These are phyloP conservation scores for Halictus quadricinctus DNA, from an alignment of 2,888 invertebrate species.

Conservation along the genomic window DNA sequence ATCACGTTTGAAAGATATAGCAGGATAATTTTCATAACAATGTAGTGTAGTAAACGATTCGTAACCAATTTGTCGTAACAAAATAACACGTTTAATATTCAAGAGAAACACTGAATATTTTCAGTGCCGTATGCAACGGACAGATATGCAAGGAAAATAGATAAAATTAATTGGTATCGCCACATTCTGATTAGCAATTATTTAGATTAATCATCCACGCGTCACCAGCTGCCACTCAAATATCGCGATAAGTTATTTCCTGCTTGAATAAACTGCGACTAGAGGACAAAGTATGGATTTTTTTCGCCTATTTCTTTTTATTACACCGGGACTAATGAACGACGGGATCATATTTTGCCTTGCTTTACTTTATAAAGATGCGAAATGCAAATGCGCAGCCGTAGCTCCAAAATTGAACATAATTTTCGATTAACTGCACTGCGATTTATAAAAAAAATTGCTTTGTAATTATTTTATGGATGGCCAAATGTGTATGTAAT, in stretches of 20 bases:
- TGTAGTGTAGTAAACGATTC: too few relatives aligned
- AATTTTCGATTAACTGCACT: background rate
- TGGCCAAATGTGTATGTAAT: background rate
- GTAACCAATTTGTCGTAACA: too few relatives aligned
- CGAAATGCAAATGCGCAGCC: background rate
- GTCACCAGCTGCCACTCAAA: background rate
- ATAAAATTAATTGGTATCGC: too few relatives aligned
- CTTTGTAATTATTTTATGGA: background rate
- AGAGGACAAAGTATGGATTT: background rate
- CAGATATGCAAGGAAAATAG: background rate
- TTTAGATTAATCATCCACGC: background rate
- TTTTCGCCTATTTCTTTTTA: background rate
- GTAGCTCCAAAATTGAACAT: background rate
- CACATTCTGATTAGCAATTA: background rate
- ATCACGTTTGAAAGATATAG: too few relatives aligned
- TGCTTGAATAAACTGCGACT: background rate
- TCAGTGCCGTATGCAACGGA: background rate
- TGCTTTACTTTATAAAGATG: background rate
- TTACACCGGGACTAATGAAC: background rate
- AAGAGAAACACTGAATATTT: background rate
- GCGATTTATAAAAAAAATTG: background rate
- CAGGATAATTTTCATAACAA: too few relatives aligned
- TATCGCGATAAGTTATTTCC: background rate
- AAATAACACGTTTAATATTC: too few relatives aligned
- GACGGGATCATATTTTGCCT: background rate